phyloP scores from a whole-genome alignment of 2,888 invertebrate species.

The Tetragonisca angustula region DNA sequence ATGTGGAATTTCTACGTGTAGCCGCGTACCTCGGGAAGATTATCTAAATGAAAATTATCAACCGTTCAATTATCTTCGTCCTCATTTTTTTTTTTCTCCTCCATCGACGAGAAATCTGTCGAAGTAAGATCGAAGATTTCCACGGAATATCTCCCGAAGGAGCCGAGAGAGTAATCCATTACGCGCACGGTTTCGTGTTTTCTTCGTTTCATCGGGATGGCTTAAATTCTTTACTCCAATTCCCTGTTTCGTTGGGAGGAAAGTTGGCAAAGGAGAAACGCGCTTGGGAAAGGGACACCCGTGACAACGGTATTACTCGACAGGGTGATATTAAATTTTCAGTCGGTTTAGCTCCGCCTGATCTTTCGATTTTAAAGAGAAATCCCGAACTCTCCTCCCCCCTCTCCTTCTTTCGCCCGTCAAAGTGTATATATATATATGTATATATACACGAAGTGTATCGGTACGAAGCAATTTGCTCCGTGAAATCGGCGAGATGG shows the following conservation, averaged over 20 bases:
- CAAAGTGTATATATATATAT: neutral
- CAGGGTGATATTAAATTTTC: conserved; percentile 35
- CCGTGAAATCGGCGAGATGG: neutral
- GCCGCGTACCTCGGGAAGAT: neutral
- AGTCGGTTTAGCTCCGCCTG: conserved; percentile 22
- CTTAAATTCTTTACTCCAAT: neutral
- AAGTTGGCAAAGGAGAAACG: conserved; percentile 8
- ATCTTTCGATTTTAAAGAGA: conserved; percentile 22
- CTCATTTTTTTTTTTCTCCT: neutral
- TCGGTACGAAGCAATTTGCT: conserved; percentile 18
- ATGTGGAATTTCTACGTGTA: too few species aligned
- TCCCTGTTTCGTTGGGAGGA: conserved; percentile 8
- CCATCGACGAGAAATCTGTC: neutral
- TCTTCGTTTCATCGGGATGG: neutral
- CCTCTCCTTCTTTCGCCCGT: neutral
- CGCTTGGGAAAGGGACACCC: neutral
- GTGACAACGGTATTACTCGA: conserved; percentile 31
- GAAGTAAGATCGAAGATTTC: neutral
- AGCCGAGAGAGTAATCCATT: neutral
- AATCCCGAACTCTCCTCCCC: neutral
- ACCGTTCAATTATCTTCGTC: too few species aligned
- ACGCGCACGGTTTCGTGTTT: neutral
- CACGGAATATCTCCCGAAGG: neutral
- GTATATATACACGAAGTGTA: neutral
- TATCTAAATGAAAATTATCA: neutral